Evolutionary conservation across 2,113 vertebrate genomes (phyloP).

Genomic region (Mus pahari): DNA sequence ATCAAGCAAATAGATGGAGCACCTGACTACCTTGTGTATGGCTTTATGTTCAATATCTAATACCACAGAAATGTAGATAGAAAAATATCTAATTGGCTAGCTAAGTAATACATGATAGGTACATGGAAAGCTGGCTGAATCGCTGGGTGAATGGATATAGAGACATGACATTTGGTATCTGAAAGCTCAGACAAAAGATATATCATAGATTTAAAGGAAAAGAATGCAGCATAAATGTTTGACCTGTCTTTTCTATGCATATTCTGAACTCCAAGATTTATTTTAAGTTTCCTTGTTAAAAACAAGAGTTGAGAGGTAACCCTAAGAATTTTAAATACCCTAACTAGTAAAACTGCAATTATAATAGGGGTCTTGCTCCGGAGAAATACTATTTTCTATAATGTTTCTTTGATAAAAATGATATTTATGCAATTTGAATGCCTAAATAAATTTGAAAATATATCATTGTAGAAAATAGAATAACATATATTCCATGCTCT

Average conservation of each 20-base stretch:
- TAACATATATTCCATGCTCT: neutral
- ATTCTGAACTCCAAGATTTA: neutral
- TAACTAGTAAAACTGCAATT: neutral
- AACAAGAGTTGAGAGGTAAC: neutral
- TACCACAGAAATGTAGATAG: neutral
- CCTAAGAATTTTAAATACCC: slow-evolving; percentile 21
- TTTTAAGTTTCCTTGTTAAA: slow-evolving; percentile 1
- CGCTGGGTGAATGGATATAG: no score
- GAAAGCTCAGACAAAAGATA: slow-evolving; percentile 45
- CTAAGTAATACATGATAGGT: neutral
- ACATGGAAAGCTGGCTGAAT: fast-evolving
- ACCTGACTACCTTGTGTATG: neutral
- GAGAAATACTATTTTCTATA: slow-evolving; percentile 39
- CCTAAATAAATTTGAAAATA: slow-evolving; percentile 46
- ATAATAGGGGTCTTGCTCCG: neutral
- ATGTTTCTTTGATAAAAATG: slow-evolving; percentile 39
- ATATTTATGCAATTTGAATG: neutral
- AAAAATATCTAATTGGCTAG: neutral
- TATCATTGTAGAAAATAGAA: slow-evolving; percentile 26
- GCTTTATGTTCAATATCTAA: neutral
- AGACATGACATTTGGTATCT: slow-evolving; percentile 49
- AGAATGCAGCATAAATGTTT: neutral
- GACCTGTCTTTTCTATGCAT: neutral
- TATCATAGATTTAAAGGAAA: neutral
- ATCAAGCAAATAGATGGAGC: neutral